Evolutionary conservation across 2,888 invertebrate species (phyloP), one percentile per base, ranked within the genome.

Genomic region (Horisme vitalbata): DNA sequence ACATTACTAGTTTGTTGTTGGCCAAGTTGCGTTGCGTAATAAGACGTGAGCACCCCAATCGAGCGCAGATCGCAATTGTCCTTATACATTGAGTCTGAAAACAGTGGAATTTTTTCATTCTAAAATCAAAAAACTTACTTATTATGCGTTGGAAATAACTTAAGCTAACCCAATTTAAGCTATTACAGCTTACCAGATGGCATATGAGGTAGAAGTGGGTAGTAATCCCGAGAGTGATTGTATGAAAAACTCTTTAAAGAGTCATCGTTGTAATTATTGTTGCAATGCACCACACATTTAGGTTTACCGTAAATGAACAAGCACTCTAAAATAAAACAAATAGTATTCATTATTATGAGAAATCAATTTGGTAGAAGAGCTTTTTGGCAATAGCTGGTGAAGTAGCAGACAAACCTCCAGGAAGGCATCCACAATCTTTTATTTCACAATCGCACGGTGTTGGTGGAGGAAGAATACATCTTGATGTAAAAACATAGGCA

Each of bases 261-360:
- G 13, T 6, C 34, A 41, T 52, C 41, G 5, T 11, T 23, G 9
- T 0, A 15, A 1, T 41, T 10, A 11, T 34, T 24, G 1, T 52
- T 28, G 4, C 49, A 56, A 37, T 80, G 80, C 0, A 78, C 50
- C 4, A 74, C 50, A 54, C 80, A 79, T 7, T 57, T 65, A 5
- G 82, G 81, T 4, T 60, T 57, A 11, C 71, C 74, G 41, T 78
- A 83, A 0, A 82, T 64, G 52, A 71, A 78, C 13, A 79, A 27
- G 43, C 80, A 83, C 35, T 76, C 83, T 83, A 61, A 15, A 56
- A 45, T 53, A 6, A 43, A 23, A 18, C 24, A 24, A 9, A 10
- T 8, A 5, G 14, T 14, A 7, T 4, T 30, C 14, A 11, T 15
- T 7, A 3, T 13, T 11, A 34, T 3, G 8, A n/a, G n/a, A n/a